Evolutionary conservation across 2,888 invertebrate species (phyloP).

Genomic region (Trimorus sp.): DNA sequence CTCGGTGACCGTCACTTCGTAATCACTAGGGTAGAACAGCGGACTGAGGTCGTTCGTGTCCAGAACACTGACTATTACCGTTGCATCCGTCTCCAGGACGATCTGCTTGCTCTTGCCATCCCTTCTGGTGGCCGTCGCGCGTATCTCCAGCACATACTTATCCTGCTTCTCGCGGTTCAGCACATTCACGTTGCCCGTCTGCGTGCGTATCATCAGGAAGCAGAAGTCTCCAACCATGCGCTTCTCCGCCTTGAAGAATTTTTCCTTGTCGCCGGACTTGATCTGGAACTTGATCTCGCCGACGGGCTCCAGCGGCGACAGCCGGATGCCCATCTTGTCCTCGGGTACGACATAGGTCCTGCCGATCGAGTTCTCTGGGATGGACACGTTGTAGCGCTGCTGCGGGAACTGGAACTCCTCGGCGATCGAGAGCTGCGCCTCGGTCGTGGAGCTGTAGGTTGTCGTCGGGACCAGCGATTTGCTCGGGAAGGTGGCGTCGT

Average conservation of each 20-base stretch:
- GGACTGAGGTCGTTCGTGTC: slow-evolving; percentile 97
- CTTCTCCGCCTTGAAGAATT: slow-evolving; percentile 96
- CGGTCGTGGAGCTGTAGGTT: slow-evolving; percentile 43
- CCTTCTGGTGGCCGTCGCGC: slow-evolving; percentile 85
- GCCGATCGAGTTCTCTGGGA: slow-evolving; percentile 95
- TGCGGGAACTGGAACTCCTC: slow-evolving; percentile 87
- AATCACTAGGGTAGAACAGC: slow-evolving; percentile 94
- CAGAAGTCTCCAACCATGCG: slow-evolving; percentile 96
- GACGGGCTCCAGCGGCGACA: slow-evolving; percentile 78
- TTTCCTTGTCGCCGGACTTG: slow-evolving; percentile 92
- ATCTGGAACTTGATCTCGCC: slow-evolving; percentile 88
- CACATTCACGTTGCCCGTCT: slow-evolving; percentile 93
- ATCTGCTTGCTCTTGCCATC: slow-evolving; percentile 83
- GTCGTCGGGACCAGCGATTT: slow-evolving; percentile 8
- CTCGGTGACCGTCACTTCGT: no score
- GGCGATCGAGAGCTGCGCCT: slow-evolving; percentile 30
- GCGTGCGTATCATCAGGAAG: slow-evolving; percentile 93
- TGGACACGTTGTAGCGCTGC: slow-evolving; percentile 91
- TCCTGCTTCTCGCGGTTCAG: slow-evolving; percentile 96
- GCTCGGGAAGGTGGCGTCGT: slow-evolving; percentile 30
- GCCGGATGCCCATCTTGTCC: slow-evolving; percentile 90
- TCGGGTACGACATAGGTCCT: slow-evolving; percentile 92
- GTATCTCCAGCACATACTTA: slow-evolving; percentile 89
- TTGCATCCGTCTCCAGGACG: slow-evolving; percentile 87
- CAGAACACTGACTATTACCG: slow-evolving; percentile 87